Conservation (phyloP, 1,140 invertebrate genomes). For the Triops cancriformis region DNA sequence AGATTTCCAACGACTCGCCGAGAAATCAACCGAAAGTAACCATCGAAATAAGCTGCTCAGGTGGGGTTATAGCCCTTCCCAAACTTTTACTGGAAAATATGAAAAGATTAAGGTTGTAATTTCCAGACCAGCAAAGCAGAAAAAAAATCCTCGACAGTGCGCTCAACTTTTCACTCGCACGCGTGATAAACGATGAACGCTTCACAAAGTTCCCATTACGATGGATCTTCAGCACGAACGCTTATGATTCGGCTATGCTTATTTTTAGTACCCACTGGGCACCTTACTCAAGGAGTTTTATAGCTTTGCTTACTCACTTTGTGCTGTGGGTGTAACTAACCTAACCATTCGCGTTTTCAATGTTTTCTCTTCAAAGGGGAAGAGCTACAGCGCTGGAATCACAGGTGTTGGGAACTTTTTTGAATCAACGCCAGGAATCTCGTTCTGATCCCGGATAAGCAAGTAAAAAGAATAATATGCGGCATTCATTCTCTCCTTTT, state of each 20-base stretch:
- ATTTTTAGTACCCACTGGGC: neutral
- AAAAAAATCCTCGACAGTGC: neutral
- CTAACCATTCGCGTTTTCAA: neutral
- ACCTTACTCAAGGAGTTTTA: neutral
- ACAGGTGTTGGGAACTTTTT: neutral
- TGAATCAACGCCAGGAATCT: neutral
- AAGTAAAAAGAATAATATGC: neutral
- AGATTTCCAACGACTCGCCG: neutral
- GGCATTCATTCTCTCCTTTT: neutral
- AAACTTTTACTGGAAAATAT: neutral
- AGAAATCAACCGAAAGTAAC: neutral
- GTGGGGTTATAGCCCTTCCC: neutral
- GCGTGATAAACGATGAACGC: neutral
- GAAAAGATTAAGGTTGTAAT: neutral
- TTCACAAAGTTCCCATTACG: neutral
- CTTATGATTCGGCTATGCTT: neutral
- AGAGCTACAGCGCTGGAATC: neutral
- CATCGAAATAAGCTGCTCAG: neutral
- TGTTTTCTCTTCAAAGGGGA: neutral
- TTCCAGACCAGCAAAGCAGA: slow-evolving; percentile 5
- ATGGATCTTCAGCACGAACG: neutral
- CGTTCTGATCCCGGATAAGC: neutral
- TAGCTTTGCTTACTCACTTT: neutral
- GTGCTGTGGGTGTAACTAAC: neutral
- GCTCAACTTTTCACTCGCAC: slow-evolving; percentile 4